Percentiles rank a stretch among this genome's conserved stretches.
These are phyloP conservation scores for Trichogramma dendrolimi DNA, from an alignment of 2,888 invertebrate genomes.

Conservation along the genomic window DNA sequence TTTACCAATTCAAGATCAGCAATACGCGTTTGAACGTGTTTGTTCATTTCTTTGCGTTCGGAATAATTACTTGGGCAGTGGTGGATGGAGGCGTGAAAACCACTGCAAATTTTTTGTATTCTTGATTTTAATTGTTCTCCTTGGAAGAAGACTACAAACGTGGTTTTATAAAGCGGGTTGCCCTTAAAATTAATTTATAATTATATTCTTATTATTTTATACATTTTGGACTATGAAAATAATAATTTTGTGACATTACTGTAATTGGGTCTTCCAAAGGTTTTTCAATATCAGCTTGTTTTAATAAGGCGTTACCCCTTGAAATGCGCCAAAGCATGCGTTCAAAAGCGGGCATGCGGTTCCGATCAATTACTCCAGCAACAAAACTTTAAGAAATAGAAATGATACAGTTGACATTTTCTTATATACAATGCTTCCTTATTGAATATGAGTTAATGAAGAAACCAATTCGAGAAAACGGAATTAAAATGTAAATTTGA, in stretches of 20 bases:
- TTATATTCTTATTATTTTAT: neutral
- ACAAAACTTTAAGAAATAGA: constrained; percentile 65
- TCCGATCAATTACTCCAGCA: constrained; percentile 92
- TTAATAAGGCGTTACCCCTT: constrained; percentile 92
- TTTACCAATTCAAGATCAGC: constrained; percentile 89
- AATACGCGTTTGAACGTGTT: constrained; percentile 94
- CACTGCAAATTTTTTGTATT: constrained; percentile 98
- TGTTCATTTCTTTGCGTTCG: constrained; percentile 88
- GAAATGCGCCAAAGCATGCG: constrained; percentile 98
- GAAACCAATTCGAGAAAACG: no score
- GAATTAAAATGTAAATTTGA: no score
- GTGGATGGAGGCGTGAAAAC: constrained; percentile 95
- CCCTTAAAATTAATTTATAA: constrained; percentile 60
- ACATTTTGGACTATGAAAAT: neutral
- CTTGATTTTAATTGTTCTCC: constrained; percentile 95
- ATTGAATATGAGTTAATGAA: no score
- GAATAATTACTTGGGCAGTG: constrained; percentile 97
- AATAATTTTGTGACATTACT: constrained; percentile 53
- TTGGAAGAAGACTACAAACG: constrained; percentile 96
- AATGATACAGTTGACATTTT: no score
- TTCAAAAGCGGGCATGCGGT: constrained; percentile 93
- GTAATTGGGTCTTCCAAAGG: constrained; percentile 89
- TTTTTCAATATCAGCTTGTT: constrained; percentile 91
- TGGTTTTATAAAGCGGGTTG: constrained; percentile 92
- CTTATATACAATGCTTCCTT: neutral